These are phyloP conservation scores for Lypha dubia DNA, from an alignment of 2,888 invertebrate species.

Conservation along the genomic window DNA sequence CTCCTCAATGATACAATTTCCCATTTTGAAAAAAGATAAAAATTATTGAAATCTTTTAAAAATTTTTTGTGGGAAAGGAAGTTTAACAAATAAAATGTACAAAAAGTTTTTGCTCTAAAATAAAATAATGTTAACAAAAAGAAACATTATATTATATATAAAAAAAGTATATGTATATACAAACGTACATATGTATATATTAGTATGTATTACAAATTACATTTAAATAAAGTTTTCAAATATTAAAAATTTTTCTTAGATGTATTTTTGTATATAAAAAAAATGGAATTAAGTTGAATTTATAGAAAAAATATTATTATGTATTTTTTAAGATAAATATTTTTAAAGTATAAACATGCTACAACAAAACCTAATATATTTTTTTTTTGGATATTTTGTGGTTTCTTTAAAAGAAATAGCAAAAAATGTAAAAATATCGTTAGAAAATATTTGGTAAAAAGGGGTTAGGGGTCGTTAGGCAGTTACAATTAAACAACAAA, in stretches of 20 bases:
- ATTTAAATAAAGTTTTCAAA: slow-evolving; percentile 24
- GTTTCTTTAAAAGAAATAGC: slow-evolving; percentile 5
- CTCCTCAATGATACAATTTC: slow-evolving; percentile 27
- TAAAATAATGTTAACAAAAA: slow-evolving; percentile 59
- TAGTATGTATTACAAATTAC: slow-evolving; percentile 24
- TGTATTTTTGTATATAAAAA: neutral
- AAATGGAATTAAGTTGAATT: slow-evolving; percentile 11
- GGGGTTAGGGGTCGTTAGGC: slow-evolving; percentile 12
- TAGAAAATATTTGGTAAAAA: too few relatives aligned
- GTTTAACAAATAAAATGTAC: slow-evolving; percentile 67
- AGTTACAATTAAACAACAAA: slow-evolving; percentile 6
- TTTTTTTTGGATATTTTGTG: neutral
- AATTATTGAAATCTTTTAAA: slow-evolving; percentile 12
- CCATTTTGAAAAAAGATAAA: slow-evolving; percentile 11
- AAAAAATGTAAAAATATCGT: slow-evolving; percentile 27
- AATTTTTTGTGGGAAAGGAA: slow-evolving; percentile 2
- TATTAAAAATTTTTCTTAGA: neutral
- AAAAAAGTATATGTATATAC: too few relatives aligned
- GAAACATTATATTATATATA: slow-evolving; percentile 51
- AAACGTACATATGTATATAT: too few relatives aligned
- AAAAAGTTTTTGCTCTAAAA: slow-evolving; percentile 70
- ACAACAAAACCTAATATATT: slow-evolving; percentile 58
- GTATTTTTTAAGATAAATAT: slow-evolving; percentile 50
- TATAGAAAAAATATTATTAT: slow-evolving; percentile 21
- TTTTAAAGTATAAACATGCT: slow-evolving; percentile 64